Evolutionary conservation across 2,113 vertebrate species (phyloP).

Genomic region (Apeltes quadracus): DNA sequence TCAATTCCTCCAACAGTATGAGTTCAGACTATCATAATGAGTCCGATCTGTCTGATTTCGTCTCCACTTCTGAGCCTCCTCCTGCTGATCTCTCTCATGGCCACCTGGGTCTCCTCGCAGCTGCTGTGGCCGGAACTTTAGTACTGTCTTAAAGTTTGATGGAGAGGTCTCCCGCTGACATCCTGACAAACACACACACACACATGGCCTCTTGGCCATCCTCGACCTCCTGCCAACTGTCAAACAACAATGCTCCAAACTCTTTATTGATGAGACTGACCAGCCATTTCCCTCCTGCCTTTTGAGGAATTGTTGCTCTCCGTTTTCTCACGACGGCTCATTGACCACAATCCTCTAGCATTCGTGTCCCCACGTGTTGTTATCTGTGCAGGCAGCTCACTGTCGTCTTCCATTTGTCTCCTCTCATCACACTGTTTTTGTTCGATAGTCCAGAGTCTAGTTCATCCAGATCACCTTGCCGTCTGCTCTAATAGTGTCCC

Average conservation of each 20-base stretch:
- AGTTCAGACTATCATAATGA: no score
- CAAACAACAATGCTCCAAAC: slow-evolving; percentile 71
- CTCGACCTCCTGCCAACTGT: slow-evolving; percentile 70
- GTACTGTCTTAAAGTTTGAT: slow-evolving; percentile 78
- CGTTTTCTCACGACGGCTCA: slow-evolving; percentile 49
- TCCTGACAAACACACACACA: slow-evolving; percentile 59
- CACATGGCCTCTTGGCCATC: slow-evolving; percentile 45
- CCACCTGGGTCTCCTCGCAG: no score
- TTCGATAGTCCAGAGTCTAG: background rate
- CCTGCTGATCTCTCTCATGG: no score
- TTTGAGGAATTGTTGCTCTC: slow-evolving; percentile 71
- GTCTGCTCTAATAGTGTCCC: background rate
- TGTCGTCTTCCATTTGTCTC: background rate
- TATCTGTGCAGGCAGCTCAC: background rate
- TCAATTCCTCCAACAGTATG: no score
- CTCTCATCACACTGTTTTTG: background rate
- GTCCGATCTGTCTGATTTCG: slow-evolving; percentile 9
- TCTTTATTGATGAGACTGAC: slow-evolving; percentile 81
- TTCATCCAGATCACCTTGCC: background rate
- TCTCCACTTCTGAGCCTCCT: background rate
- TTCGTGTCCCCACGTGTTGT: background rate
- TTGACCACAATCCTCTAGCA: slow-evolving; percentile 19
- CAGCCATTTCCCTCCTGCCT: slow-evolving; percentile 75
- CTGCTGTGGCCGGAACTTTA: no score
- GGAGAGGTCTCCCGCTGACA: slow-evolving; percentile 77